Evolutionary conservation across 2,113 vertebrate genomes (phyloP).

Genomic region (Oreochromis niloticus): DNA sequence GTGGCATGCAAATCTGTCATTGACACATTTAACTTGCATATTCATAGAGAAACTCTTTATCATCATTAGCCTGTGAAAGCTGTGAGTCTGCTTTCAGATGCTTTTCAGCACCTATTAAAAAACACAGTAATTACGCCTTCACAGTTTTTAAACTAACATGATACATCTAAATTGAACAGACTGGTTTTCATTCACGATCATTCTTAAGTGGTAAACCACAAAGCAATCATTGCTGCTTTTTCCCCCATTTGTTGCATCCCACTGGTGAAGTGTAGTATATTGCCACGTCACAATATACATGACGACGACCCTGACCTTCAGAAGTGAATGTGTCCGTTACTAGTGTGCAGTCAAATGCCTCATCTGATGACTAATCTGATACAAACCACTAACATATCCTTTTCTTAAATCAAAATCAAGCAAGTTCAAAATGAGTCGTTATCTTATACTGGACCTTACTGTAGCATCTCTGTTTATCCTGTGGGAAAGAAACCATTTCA

Average conservation of each 20-base stretch:
- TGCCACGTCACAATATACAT: background rate
- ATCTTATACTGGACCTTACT: background rate
- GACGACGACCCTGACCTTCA: background rate
- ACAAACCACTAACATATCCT: background rate
- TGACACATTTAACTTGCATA: constrained; percentile 16
- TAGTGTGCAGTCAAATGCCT: background rate
- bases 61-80: background rate
- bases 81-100: background rate
- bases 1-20: constrained; percentile 28
- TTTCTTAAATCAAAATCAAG: background rate
- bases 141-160: background rate
- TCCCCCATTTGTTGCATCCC: background rate
- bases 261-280: background rate
- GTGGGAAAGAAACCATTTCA: background rate
- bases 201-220: background rate
- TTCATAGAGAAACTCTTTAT: background rate
- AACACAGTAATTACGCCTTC: background rate
- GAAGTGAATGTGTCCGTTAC: background rate
- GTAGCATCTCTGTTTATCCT: background rate
- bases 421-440: background rate
- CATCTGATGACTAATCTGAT: background rate
- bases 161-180: background rate
- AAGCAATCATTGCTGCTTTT: background rate
- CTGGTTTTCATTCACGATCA: background rate
- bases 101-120: background rate